Evolutionary conservation across 2,888 invertebrate genomes (phyloP), one percentile per base, ranked within the genome.

Genomic region (Drosophila incognita): DNA sequence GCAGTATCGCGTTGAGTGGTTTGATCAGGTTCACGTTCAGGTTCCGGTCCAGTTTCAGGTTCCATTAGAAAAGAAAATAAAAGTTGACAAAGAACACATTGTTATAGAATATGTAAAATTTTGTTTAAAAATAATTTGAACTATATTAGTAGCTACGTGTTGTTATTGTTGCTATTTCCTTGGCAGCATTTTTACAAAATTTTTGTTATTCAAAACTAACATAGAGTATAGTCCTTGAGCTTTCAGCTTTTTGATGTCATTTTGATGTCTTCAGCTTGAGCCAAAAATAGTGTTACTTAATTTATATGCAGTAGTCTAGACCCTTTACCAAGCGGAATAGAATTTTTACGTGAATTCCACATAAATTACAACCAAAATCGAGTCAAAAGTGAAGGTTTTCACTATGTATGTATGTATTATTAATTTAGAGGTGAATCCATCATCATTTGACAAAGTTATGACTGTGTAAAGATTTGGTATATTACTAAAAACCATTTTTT

Each of bases 1-100:
- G 69, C 64, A 70, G 59, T 72, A 72, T 62, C 69, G 49, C 51
- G 66, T 63, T 68, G 79, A 79, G 64, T 68, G 59, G 65, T 69
- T 51, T 66, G 61, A 70, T 65, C 64, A 69, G 66, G 57, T 73
- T 36, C 36, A 35, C 13, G 13, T 35, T 35, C 35, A 15, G 36
- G 36, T 46, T 46, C 46, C 21, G 13, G 21, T 42, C n/a, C 42
- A 46, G 67, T 63, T 78, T 63, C 69, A 66, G 69, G 24, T 62
- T 61, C 48, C 77, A 75, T 62, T 61, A 33, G 21, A 24, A 18
- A 48, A 48, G 18, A 57, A 52, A 38, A 52, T 38, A 42, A 10
- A 64, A 62, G 61, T 38, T 35, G 40, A 29, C n/a, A 29, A 38
- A 11, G 29, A 31, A n/a, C 40, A 15, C 7, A 24, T 52, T 59